phyloP scores from a whole-genome alignment of 1,140 invertebrate genomes.

The Stratiolaelaps scimitus region DNA sequence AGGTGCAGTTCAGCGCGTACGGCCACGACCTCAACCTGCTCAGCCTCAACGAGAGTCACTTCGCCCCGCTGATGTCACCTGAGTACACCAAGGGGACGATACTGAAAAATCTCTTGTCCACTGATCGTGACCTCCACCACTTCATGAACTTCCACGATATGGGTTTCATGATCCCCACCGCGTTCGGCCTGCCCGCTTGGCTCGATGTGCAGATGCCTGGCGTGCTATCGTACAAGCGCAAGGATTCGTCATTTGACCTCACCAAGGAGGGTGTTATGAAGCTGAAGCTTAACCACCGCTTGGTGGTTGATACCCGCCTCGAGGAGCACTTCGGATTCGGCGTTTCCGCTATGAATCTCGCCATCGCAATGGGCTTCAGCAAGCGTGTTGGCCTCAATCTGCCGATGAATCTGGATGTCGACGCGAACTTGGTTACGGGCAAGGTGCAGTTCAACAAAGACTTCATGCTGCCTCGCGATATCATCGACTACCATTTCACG shows the following conservation, averaged over 20 bases:
- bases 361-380: not conserved
- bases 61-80: not conserved
- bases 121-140: not conserved
- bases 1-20: not conserved
- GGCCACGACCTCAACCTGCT: not conserved
- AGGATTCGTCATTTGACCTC: not conserved
- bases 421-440: not conserved
- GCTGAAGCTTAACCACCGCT: conserved; percentile 5
- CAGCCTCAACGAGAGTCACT: conserved; percentile 9
- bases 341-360: not conserved
- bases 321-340: not conserved
- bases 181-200: not conserved
- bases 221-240: not conserved
- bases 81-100: not conserved
- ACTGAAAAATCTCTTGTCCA: not conserved
- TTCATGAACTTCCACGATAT: not conserved
- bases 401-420: not conserved
- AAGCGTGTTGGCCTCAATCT: not conserved
- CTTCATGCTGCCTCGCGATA: not conserved
- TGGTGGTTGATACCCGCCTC: not conserved
- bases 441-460: conserved; percentile 6
- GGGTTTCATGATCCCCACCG: not conserved
- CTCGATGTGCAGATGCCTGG: conserved; percentile 6
- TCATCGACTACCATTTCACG: not conserved
- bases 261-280: not conserved